Evolutionary conservation across 1,140 invertebrate species (phyloP), one percentile per base, ranked within the genome.

Genomic region (Acromyrmex echinatior): DNA sequence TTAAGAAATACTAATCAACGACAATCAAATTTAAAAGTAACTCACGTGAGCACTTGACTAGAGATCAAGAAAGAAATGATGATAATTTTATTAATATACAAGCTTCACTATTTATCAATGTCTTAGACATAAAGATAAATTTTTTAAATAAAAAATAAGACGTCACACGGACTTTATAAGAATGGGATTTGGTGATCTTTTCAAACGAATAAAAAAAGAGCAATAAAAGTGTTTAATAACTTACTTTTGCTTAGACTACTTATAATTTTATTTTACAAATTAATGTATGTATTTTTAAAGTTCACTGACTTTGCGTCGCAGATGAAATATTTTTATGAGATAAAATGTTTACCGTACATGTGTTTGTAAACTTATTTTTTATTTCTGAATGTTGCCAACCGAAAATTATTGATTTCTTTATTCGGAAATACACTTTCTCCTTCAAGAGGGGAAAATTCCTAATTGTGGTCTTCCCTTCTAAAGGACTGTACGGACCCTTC

Each of bases 1-100:
- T 85, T 65, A 53, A 18, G 6, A 65, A 62, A 35, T 28, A 56
- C 31, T 65, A 45, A 77, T 18, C 77, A 78, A 84, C 21, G 53
- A 9, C n/a, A 60, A 28, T 12, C 7, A 7, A 51, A 25, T 63
- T 25, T 65, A 25, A 60, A 81, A 39, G 25, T 21, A 53, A 70
- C 3, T 4, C 18, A 25, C 3, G 21, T n/a, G 4, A 35, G 0
- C 14, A 51, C 7, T 45, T 2, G 10, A 7, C 3, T 49, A 7
- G 9, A 18, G 3, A 51, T 2, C 25, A 25, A 25, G 31, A 85
- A 9, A 25, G n/a, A 5, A 45, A 58, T 9, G 9, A 77, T 25
- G 21, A 77, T 25, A 77, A 39, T 0, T 51, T 65, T n/a, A 49
- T 28, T 25, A 10, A 18, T 7, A 21, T 60, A 0, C 14, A 16